A percentile compares a stretch with the other conserved stretches of the same genome.
Evolutionary conservation across 2,113 vertebrate genomes (phyloP).

Genomic region (Vidua macroura): DNA sequence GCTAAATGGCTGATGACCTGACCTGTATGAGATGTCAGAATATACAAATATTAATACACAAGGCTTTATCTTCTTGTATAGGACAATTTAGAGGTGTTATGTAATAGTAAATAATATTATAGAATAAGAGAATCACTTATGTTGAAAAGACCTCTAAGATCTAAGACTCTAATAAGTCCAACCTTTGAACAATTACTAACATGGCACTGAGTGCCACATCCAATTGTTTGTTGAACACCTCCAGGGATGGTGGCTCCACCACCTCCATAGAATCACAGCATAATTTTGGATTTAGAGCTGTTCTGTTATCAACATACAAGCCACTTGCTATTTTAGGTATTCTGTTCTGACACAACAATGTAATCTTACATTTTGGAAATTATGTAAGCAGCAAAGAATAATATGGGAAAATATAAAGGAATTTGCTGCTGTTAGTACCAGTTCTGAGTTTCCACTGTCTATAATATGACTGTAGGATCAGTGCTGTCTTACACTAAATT

Average conservation of each 20-base stretch:
- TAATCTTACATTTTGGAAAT: neutral
- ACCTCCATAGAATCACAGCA: neutral
- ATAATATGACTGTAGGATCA: neutral
- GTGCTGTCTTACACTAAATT: neutral
- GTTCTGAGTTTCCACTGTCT: neutral
- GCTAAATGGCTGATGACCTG: neutral
- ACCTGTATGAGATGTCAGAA: neutral
- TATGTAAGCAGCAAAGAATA: neutral
- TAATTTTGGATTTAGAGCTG: neutral
- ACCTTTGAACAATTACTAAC: accelerated
- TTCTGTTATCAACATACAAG: neutral
- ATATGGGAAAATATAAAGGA: neutral
- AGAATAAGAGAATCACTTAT: neutral
- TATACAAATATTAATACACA: neutral
- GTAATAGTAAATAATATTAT: neutral
- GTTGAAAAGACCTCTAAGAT: neutral
- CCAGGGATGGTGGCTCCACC: neutral
- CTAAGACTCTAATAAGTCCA: neutral
- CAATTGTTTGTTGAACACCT: neutral
- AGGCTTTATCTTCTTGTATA: neutral
- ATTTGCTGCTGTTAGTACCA: neutral
- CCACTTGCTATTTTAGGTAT: neutral
- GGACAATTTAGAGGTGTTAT: neutral
- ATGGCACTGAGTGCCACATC: accelerated
- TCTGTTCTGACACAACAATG: neutral